Percentiles rank a stretch among this genome's conserved stretches.
Evolutionary conservation across 2,888 invertebrate species (phyloP).

Genomic region (Luffia ferchaultella): DNA sequence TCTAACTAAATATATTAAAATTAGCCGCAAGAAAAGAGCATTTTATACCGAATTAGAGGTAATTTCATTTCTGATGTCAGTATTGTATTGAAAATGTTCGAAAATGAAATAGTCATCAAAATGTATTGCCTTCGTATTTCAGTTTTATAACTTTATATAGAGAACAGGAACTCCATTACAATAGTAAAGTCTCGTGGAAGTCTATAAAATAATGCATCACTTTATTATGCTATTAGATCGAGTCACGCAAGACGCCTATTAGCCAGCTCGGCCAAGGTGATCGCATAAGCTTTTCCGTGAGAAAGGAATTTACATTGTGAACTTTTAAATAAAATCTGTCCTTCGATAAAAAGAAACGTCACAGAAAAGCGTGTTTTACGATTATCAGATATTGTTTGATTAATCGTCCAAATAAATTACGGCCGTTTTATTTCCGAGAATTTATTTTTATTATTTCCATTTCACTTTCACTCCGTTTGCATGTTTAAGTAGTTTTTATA

Average conservation of each 20-base stretch:
- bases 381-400: conserved; percentile 6
- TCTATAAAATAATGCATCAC: neutral
- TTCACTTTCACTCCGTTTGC: too few relatives aligned
- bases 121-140: neutral
- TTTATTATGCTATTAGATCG: neutral
- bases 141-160: neutral
- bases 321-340: conserved; percentile 3
- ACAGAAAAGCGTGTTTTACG: conserved; percentile 4
- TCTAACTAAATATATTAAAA: too few relatives aligned
- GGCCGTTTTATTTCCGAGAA: neutral
- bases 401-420: conserved; percentile 3
- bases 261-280: neutral
- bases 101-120: neutral
- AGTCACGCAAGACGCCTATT: neutral
- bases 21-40: too few relatives aligned
- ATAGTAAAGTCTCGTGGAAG: neutral
- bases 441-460: neutral
- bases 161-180: neutral
- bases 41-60: too few relatives aligned
- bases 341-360: conserved; percentile 7
- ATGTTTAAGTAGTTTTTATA: too few relatives aligned
- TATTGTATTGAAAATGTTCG: too few relatives aligned
- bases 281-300: neutral
- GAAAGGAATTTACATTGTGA: neutral
- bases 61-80: too few relatives aligned